Evolutionary conservation across 2,888 invertebrate genomes (phyloP).

Genomic region (Melolontha melolontha): DNA sequence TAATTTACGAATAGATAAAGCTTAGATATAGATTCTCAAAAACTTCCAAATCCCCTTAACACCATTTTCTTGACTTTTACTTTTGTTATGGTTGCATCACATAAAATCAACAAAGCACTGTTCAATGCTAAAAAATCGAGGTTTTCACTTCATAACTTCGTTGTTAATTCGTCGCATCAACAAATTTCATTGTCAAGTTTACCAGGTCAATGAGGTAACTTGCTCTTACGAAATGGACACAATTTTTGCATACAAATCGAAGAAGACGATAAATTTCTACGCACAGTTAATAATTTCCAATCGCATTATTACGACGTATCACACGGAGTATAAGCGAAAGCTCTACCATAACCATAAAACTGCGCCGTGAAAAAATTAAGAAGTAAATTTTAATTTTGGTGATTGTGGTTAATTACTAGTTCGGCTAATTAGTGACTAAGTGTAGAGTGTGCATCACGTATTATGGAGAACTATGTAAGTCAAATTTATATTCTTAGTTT

Average conservation of each 20-base stretch:
- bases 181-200: constrained; percentile 52
- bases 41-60: constrained; percentile 10
- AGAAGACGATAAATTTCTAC: constrained; percentile 34
- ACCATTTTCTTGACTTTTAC: constrained; percentile 5
- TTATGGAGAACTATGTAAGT: constrained; percentile 26
- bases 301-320: constrained; percentile 11
- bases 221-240: constrained; percentile 29
- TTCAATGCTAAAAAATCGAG: constrained; percentile 24
- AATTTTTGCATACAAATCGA: constrained; percentile 34
- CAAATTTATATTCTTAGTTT: neutral
- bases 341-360: neutral
- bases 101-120: neutral
- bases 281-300: constrained; percentile 16
- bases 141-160: constrained; percentile 5
- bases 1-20: neutral
- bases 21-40: constrained; percentile 4
- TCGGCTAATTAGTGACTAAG: neutral
- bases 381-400: neutral
- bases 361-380: neutral
- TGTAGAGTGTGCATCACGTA: no score
- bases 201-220: constrained; percentile 49
- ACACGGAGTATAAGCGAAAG: constrained; percentile 17
- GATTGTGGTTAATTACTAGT: neutral
- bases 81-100: constrained; percentile 5
- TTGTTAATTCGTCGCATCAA: constrained; percentile 40